Base-by-base conservation (phyloP, 2,797 vertebrate species). In the Enoplosus armatus region DNA sequence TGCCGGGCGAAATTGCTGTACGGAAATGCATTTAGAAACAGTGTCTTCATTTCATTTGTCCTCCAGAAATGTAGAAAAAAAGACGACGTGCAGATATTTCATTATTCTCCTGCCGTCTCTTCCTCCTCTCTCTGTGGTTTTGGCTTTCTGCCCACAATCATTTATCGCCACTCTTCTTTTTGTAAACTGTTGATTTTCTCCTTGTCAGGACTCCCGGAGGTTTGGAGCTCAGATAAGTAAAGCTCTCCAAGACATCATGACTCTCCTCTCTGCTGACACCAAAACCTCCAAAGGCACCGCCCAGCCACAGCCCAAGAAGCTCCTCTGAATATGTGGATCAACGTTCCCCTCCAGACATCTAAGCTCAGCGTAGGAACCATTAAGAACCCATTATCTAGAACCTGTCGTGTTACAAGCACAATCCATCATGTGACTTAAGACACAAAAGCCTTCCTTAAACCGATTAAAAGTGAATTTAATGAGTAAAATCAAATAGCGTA, bases 201-300 rank as follows among this genome's bases (percentile, higher is more conserved):
- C 2, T 0, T 73, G 75, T 14, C 22, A 95, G 95, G 93, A 95
- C 69, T 95, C 95, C 1, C 96, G 94, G 80, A 92, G 93, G 47
- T 97, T 97, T 69, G 97, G 97, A n/a, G 85, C 75, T 65, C 93
- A 96, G 86, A 96, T 98, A 6, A 89, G 85, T 7, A 90, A 91
- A 9, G 95, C 96, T 1, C 89, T 97, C 27, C 58, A 89, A 35
- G 96, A 98, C 4, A 86, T 97, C 63, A 93, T 96, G 85, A 29
- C 78, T 3, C 84, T 98, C 26, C 92, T 97, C 55, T 92, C 89
- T 15, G 51, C 65, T 16, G 93, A 92, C 20, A 24, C 85, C 55
- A 91, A 89, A 78, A 31, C 59, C n/a, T 35, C 83, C 70, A 89
- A 75, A 77, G 55, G 35, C 47, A 0, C 76, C 0, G 27, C 22